Conservation (phyloP, 2,113 vertebrate species). For the Zapornia atra region DNA sequence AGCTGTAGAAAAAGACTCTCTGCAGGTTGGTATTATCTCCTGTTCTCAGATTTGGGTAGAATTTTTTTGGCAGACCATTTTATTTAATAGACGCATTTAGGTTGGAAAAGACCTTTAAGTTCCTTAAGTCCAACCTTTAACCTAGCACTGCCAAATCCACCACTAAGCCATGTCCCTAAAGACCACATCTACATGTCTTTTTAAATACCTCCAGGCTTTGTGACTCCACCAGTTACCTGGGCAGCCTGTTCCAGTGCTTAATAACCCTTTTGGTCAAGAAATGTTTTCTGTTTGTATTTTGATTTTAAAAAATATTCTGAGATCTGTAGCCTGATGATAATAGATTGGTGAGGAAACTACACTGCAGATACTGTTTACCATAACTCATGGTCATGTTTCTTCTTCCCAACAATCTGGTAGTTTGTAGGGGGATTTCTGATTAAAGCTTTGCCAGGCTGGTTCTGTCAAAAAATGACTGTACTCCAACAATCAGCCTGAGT, state of each 20-base stretch:
- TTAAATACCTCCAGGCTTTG: not conserved
- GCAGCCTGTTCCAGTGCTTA: not conserved
- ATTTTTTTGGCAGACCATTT: not conserved
- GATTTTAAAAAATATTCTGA: not conserved
- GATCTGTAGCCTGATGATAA: not conserved
- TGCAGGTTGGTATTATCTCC: slow-evolving; percentile 81
- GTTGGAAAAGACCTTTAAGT: not conserved
- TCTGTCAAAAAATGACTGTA: not conserved
- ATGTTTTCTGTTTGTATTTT: not conserved
- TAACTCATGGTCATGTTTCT: not conserved
- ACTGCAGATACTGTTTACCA: not conserved
- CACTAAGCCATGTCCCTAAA: too few species aligned
- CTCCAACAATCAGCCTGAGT: not conserved
- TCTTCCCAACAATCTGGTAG: not conserved
- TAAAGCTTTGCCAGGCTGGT: not conserved
- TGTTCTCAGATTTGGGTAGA: not conserved
- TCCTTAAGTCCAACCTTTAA: not conserved
- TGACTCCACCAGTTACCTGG: not conserved
- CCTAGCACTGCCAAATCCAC: not conserved
- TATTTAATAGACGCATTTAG: not conserved
- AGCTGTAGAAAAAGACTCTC: slow-evolving; percentile 86
- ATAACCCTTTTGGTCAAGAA: not conserved
- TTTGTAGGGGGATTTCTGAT: not conserved
- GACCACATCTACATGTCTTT: not conserved
- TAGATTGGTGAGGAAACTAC: not conserved